Percentiles rank a stretch among this genome's conserved stretches.
phyloP scores from a whole-genome alignment of 2,113 vertebrate genomes.

The Microtus pennsylvanicus region DNA sequence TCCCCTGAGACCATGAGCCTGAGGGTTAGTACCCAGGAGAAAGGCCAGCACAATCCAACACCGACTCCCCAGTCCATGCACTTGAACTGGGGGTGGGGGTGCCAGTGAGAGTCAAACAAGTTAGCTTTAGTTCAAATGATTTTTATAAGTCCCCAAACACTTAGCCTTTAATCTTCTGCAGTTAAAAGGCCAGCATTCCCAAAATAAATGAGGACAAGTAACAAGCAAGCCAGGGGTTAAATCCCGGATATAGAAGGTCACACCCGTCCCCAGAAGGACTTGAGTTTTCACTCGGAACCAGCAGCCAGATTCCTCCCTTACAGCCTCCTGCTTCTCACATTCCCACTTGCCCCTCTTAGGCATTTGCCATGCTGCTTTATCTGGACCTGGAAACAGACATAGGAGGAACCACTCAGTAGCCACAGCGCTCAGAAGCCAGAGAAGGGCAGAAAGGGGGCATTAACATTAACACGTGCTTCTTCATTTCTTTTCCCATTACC shows the following conservation, averaged over 20 bases:
- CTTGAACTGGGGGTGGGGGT: background rate
- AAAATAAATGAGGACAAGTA: background rate
- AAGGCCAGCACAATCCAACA: rapidly evolving
- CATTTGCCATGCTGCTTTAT: background rate
- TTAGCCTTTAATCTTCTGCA: background rate
- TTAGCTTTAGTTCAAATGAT: background rate
- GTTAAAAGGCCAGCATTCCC: background rate
- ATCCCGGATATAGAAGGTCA: too few relatives aligned
- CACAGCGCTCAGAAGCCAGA: background rate
- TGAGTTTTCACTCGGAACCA: background rate
- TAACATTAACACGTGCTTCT: too few relatives aligned
- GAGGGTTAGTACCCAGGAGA: background rate
- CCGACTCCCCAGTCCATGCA: background rate
- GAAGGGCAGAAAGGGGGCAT: background rate
- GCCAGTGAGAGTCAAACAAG: rapidly evolving
- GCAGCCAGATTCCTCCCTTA: background rate
- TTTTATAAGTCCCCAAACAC: background rate
- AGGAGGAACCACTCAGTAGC: background rate
- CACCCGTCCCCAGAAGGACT: background rate
- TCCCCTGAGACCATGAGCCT: background rate
- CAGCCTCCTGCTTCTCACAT: rapidly evolving
- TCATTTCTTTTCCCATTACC: background rate
- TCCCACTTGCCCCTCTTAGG: background rate
- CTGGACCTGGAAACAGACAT: background rate
- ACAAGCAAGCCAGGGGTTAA: background rate